phyloP scores from a whole-genome alignment of 2,888 invertebrate genomes.

The Plebejus argus region DNA sequence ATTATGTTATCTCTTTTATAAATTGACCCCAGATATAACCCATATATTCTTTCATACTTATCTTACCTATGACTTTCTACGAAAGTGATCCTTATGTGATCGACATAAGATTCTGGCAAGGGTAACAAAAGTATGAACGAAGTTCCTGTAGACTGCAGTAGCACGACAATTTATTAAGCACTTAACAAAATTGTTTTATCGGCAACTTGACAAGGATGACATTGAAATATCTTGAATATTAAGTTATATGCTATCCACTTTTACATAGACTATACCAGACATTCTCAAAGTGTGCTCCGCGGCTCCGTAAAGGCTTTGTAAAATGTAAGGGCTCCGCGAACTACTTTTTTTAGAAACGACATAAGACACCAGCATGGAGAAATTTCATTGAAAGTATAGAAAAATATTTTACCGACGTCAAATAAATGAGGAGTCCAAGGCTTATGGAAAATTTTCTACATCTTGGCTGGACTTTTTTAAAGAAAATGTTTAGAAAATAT shows the following conservation, averaged over 20 bases:
- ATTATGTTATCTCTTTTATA: not conserved
- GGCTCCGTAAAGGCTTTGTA: too few species aligned
- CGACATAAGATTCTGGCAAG: not conserved
- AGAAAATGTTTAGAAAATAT: too few species aligned
- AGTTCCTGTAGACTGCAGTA: not conserved
- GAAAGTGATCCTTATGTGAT: not conserved
- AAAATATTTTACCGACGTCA: too few species aligned
- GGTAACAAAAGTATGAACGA: not conserved
- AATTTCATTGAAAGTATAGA: too few species aligned
- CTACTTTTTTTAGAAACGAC: too few species aligned
- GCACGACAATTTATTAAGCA: constrained; percentile 3
- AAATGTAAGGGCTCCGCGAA: too few species aligned
- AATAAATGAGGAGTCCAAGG: too few species aligned
- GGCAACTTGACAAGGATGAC: constrained; percentile 21
- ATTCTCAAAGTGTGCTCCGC: too few species aligned
- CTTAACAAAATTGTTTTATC: constrained; percentile 22
- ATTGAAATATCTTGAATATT: constrained; percentile 27
- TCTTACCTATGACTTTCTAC: not conserved
- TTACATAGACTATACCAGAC: too few species aligned
- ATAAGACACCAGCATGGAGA: too few species aligned
- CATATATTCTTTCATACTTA: not conserved
- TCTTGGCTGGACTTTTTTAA: too few species aligned
- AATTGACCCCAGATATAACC: constrained; percentile 10
- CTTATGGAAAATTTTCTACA: too few species aligned
- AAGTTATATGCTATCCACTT: not conserved